Base-by-base conservation (phyloP, 2,797 vertebrate genomes). In the Lutra lutra region DNA sequence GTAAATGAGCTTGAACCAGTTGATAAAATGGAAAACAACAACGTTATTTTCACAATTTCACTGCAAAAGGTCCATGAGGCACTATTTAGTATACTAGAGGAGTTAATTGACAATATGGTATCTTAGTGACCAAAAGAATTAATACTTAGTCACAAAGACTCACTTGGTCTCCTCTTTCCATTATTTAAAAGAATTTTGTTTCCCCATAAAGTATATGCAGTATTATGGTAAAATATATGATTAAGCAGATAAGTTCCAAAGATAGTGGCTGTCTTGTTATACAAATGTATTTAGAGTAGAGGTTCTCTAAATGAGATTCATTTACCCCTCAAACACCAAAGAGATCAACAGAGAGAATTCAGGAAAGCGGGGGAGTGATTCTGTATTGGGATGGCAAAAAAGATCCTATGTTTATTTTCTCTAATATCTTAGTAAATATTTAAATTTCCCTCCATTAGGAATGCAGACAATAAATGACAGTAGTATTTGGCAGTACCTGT, bases 1-100 rank as follows among this genome's bases (percentile, higher is more conserved):
- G 20, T 43, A 95, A 82, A 90, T 93, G 56, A 92, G 40, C 23
- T 91, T 92, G 75, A 96, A 78, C 15, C n/a, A 91, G n/a, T 46
- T 95, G 66, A 90, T 18, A 64, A 66, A 91, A 95, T 40, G 14
- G 17, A 70, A 79, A 66, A 91, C 70, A 80, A 91, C 17, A 62
- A 18, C 2, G 0, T 46, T 51, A 38, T 75, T 43, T 70, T 89
- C 78, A 88, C 96, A 98, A 48, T 60, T 83, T 94, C 75, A 38
- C 29, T 80, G 38, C 18, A 51, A 75, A 79, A 54, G 29, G 68
- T 72, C 91, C 38, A n/a, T 9, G 38, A 62, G 54, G 64, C 10
- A 84, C 35, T 21, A 54, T 58, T 95, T 48, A 51, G 58, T 60
- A 17, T 62, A 89, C 66, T 14, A 91, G 64, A 95, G 89, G 32